Conservation (phyloP, 2,888 invertebrate species). For the Pollenia labialis region DNA sequence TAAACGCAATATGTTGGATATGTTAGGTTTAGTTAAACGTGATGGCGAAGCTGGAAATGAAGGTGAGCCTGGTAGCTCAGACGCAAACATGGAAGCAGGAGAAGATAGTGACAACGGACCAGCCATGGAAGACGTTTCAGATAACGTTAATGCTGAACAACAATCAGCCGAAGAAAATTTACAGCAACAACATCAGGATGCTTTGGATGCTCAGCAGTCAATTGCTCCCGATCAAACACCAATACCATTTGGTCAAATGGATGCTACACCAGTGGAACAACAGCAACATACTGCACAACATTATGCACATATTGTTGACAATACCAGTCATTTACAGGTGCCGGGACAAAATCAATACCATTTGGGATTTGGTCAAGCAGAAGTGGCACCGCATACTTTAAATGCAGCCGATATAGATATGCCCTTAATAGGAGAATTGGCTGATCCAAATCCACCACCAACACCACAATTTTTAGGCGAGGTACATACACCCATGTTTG, state of each 20-base stretch:
- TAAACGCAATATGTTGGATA: conserved; percentile 86
- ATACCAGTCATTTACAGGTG: conserved; percentile 65
- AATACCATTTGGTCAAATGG: conserved; percentile 82
- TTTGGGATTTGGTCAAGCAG: conserved; percentile 74
- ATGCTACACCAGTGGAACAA: conserved; percentile 80
- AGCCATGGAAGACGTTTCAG: conserved; percentile 25
- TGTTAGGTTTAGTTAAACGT: conserved; percentile 86
- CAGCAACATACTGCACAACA: conserved; percentile 75
- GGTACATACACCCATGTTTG: conserved; percentile 82
- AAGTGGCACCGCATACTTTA: conserved; percentile 75
- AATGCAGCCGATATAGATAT: conserved; percentile 80
- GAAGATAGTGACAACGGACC: conserved; percentile 44
- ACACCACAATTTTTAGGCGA: conserved; percentile 81
- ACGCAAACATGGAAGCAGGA: conserved; percentile 60
- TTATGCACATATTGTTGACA: conserved; percentile 76
- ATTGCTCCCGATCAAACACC: conserved; percentile 75
- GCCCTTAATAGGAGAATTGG: conserved; percentile 80
- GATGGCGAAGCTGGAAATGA: conserved; percentile 84
- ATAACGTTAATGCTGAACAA: conserved; percentile 29
- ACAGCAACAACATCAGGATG: conserved; percentile 59
- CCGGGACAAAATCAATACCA: conserved; percentile 75
- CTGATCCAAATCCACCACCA: conserved; percentile 81
- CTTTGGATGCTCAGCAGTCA: conserved; percentile 58
- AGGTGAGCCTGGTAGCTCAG: conserved; percentile 74
- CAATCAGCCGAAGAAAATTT: conserved; percentile 52